A percentile compares a stretch with the other conserved stretches of the same genome.
phyloP scores from a whole-genome alignment of 1,140 invertebrate species.

The Protaetia brevitarsis region DNA sequence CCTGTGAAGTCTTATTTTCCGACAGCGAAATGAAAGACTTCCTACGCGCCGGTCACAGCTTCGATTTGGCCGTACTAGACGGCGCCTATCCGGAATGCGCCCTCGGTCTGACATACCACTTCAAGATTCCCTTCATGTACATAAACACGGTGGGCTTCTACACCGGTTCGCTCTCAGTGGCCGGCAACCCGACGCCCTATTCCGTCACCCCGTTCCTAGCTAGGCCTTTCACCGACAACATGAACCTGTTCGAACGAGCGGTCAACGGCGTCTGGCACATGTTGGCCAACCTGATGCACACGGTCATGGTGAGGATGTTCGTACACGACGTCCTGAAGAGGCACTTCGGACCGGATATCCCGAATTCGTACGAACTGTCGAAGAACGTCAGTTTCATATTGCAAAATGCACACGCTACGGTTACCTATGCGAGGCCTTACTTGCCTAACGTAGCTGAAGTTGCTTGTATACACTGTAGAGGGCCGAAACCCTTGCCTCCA shows the following conservation, averaged over 20 bases:
- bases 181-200: conserved; percentile 68
- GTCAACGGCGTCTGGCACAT: conserved; percentile 52
- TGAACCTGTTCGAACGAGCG: conserved; percentile 63
- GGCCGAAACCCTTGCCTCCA: conserved; percentile 58
- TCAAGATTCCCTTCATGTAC: conserved; percentile 71
- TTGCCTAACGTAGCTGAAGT: conserved; percentile 78
- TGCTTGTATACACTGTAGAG: conserved; percentile 77
- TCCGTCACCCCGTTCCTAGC: conserved; percentile 71
- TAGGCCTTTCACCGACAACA: conserved; percentile 64
- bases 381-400: conserved; percentile 72
- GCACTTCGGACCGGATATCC: conserved; percentile 58
- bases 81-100: conserved; percentile 75
- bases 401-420: conserved; percentile 71
- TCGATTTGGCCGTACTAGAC: conserved; percentile 70
- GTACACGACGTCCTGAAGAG: conserved; percentile 55
- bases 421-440: conserved; percentile 69
- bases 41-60: conserved; percentile 54
- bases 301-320: conserved; percentile 43
- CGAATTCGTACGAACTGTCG: conserved; percentile 60
- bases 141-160: conserved; percentile 76
- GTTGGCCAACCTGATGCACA: conserved; percentile 50
- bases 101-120: conserved; percentile 66
- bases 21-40: conserved; percentile 63
- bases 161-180: conserved; percentile 60
- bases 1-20: conserved; percentile 66